Conservation (phyloP, 2,797 vertebrate species). For the Sebastes vulpes region DNA sequence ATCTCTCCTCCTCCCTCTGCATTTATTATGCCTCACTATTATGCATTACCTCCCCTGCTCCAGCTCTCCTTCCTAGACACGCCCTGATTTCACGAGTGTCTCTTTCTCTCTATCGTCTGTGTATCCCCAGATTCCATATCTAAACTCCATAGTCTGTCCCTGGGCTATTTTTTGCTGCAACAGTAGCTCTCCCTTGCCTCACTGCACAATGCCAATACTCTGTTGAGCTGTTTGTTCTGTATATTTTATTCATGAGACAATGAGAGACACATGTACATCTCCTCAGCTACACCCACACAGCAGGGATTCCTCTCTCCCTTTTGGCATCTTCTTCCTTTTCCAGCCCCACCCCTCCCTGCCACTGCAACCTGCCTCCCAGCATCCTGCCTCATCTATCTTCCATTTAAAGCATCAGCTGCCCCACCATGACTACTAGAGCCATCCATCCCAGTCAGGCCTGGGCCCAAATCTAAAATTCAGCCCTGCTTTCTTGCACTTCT, state of each 20-base stretch:
- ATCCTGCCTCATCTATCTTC: conserved; percentile 68
- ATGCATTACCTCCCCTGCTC: not conserved
- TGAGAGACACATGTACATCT: conserved; percentile 69
- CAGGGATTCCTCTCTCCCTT: conserved; percentile 45
- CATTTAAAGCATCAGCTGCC: conserved; percentile 57
- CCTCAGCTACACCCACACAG: conserved; percentile 55
- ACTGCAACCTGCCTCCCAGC: conserved; percentile 15
- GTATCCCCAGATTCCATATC: conserved; percentile 27
- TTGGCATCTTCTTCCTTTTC: conserved; percentile 44
- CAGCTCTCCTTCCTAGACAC: not conserved
- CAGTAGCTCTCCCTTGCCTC: conserved; percentile 10
- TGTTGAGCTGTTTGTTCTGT: conserved; percentile 70
- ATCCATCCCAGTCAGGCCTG: conserved; percentile 15
- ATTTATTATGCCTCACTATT: not conserved
- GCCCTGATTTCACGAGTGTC: conserved; percentile 1
- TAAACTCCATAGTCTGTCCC: conserved; percentile 23
- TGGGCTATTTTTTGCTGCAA: conserved; percentile 44
- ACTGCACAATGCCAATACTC: conserved; percentile 58
- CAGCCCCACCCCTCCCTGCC: conserved; percentile 3
- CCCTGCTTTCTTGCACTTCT: conserved; percentile 10
- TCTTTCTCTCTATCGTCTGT: not conserved
- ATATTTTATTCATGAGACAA: conserved; percentile 78
- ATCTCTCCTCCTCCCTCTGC: not conserved
- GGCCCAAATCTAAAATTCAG: conserved; percentile 33
- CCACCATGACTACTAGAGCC: conserved; percentile 42